Percentiles rank a stretch among this genome's conserved stretches.
Conservation (phyloP, 2,888 invertebrate species). For the Dione juno region DNA sequence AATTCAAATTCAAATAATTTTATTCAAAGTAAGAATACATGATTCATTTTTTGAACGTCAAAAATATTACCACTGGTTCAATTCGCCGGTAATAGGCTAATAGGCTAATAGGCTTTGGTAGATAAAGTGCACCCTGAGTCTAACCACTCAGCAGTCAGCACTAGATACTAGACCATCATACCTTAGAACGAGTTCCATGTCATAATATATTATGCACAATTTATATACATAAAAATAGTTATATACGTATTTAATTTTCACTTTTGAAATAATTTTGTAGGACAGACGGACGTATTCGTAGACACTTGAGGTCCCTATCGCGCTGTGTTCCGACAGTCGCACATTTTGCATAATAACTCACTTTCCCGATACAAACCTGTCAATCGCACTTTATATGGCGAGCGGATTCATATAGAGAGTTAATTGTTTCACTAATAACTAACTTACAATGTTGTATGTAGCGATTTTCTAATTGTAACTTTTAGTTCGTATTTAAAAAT, state of each 20-base stretch:
- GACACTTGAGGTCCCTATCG: constrained; percentile 28
- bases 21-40: too few relatives aligned
- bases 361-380: constrained; percentile 30
- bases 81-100: too few relatives aligned
- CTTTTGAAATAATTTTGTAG: constrained; percentile 8
- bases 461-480: background rate
- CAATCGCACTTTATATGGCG: constrained; percentile 27
- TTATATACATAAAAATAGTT: background rate
- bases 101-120: too few relatives aligned
- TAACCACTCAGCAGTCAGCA: too few relatives aligned
- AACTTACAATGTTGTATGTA: background rate
- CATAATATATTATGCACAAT: background rate
- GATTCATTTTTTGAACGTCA: too few relatives aligned
- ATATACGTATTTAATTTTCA: constrained; percentile 8
- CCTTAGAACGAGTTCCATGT: background rate
- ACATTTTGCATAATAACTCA: constrained; percentile 30
- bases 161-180: background rate
- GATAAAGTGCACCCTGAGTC: too few relatives aligned
- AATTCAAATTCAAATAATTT: too few relatives aligned
- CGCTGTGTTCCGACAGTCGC: constrained; percentile 16
- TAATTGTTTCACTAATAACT: constrained; percentile 23
- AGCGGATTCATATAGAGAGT: constrained; percentile 23
- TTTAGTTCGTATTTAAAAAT: too few relatives aligned
- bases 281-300: constrained; percentile 25
- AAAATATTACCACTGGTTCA: too few relatives aligned